Conservation (phyloP, 92 coral and sea anemone species). For the Metridium senile region DNA sequence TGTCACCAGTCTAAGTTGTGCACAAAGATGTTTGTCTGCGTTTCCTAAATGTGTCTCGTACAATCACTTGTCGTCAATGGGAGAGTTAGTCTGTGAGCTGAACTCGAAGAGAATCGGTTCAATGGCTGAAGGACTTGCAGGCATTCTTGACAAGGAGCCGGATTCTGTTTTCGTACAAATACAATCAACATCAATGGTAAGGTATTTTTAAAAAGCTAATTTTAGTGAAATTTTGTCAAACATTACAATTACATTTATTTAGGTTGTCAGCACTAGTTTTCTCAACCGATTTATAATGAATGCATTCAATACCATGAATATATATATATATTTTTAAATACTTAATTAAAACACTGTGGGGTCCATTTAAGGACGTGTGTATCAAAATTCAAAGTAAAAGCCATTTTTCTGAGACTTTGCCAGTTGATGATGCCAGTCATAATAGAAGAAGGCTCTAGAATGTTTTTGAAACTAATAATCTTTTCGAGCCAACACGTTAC, state of each 20-base stretch:
- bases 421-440: no score
- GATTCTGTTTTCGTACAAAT: conserved; percentile 17
- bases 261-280: no score
- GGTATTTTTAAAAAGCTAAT: background rate
- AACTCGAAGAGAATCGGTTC: conserved; percentile 18
- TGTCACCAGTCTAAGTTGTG: conserved; percentile 31
- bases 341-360: no score
- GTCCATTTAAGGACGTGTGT: no score
- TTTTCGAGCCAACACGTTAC: no score
- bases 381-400: no score
- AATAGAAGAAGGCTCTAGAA: no score
- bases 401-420: no score
- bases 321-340: no score
- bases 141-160: background rate
- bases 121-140: conserved; percentile 10
- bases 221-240: background rate
- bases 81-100: conserved; percentile 22
- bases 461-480: no score
- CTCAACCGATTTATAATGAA: no score
- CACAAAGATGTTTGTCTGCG: conserved; percentile 39
- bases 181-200: conserved; percentile 14
- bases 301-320: no score
- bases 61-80: conserved; percentile 22
- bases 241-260: background rate
- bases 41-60: conserved; percentile 40